phyloP scores from a whole-genome alignment of 2,888 invertebrate species.

The Melikaiella ostensackeni region DNA sequence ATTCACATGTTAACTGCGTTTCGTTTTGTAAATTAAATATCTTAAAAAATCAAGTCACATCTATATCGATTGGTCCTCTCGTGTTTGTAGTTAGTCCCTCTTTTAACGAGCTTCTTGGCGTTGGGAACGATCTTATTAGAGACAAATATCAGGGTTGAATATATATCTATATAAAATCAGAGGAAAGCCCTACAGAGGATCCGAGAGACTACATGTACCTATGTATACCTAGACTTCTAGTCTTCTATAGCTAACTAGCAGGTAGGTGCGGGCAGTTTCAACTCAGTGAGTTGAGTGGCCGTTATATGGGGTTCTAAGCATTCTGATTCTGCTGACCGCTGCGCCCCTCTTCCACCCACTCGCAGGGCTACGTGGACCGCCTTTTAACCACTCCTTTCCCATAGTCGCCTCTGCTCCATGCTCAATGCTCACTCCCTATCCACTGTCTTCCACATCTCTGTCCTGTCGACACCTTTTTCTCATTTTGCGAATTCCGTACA shows the following conservation, averaged over 20 bases:
- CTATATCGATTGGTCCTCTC: constrained; percentile 26
- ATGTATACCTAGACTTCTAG: constrained; percentile 26
- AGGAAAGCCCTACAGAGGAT: constrained; percentile 18
- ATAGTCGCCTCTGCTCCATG: constrained; percentile 43
- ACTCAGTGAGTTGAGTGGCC: constrained; percentile 67
- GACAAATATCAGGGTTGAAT: constrained; percentile 19
- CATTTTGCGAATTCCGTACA: constrained; percentile 54
- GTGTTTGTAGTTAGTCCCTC: constrained; percentile 19
- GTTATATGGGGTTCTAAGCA: constrained; percentile 73
- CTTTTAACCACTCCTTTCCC: constrained; percentile 68
- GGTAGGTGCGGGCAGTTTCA: constrained; percentile 37
- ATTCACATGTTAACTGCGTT: constrained; percentile 1
- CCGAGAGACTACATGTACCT: not conserved
- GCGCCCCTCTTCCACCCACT: constrained; percentile 56
- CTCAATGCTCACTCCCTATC: constrained; percentile 36
- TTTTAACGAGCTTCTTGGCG: constrained; percentile 44
- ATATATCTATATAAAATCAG: constrained; percentile 19
- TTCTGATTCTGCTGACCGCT: constrained; percentile 76
- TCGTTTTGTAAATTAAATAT: constrained; percentile 9
- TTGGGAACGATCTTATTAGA: constrained; percentile 32
- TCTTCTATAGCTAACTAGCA: constrained; percentile 14
- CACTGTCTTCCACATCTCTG: constrained; percentile 44
- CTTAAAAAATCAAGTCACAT: constrained; percentile 37
- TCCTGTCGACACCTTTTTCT: constrained; percentile 51
- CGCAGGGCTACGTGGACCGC: constrained; percentile 71